These are phyloP conservation scores for Chrysochloris asiatica DNA, from an alignment of 2,113 vertebrate genomes.

Conservation along the genomic window DNA sequence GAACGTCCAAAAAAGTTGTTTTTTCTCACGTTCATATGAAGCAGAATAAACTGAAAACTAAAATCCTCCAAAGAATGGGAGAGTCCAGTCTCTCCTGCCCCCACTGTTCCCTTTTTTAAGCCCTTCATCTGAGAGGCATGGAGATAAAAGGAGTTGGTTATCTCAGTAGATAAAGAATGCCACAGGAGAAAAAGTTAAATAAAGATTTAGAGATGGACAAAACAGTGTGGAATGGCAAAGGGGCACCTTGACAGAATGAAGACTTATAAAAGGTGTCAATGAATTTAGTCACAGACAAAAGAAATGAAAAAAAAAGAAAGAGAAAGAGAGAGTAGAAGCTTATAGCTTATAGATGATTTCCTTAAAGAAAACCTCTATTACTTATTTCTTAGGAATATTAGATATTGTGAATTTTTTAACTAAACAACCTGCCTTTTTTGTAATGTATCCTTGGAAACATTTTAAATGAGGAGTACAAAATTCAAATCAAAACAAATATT, in stretches of 20 bases:
- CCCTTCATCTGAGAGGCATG: conserved; percentile 56
- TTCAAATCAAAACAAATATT: conserved; percentile 42
- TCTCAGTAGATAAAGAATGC: conserved; percentile 69
- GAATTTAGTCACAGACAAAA: background rate
- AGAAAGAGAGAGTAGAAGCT: background rate
- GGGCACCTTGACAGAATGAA: conserved; percentile 61
- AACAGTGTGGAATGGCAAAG: conserved; percentile 24
- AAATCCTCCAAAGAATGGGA: conserved; percentile 22
- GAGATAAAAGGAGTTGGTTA: conserved; percentile 71
- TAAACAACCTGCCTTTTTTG: background rate
- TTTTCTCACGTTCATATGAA: background rate
- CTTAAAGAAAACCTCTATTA: conserved; percentile 1
- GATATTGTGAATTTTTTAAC: background rate
- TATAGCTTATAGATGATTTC: background rate
- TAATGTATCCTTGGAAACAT: background rate
- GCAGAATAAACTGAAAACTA: conserved; percentile 12
- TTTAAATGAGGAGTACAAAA: conserved; percentile 30
- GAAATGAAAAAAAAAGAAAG: too few species aligned
- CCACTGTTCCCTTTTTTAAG: conserved; percentile 8
- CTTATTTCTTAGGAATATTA: background rate
- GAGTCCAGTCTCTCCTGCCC: background rate
- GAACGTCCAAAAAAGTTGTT: background rate
- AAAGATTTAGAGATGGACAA: conserved; percentile 66
- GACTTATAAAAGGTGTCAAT: conserved; percentile 36
- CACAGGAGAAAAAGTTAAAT: conserved; percentile 68